Percentiles rank a stretch among this genome's conserved stretches.
Conservation (phyloP, 1,140 invertebrate species). For the Homarus americanus region DNA sequence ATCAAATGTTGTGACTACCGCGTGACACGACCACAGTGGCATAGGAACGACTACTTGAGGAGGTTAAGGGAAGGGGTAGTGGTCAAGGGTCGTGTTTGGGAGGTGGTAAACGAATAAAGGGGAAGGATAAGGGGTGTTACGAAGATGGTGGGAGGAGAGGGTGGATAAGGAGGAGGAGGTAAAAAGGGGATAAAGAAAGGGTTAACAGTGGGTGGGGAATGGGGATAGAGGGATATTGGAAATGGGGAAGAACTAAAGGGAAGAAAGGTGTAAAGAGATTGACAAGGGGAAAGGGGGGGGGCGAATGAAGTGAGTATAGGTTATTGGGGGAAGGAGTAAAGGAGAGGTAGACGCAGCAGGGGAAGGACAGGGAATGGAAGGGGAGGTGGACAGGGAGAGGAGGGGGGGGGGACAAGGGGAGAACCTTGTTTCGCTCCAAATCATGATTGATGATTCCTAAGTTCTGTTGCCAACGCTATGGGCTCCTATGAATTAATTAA, state of each 20-base stretch:
- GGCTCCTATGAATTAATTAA: conserved; percentile 58
- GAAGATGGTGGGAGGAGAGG: neutral
- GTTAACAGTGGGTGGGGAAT: neutral
- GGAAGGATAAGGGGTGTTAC: neutral
- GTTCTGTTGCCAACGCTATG: conserved; percentile 56
- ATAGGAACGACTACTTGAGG: too few relatives aligned
- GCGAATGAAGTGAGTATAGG: too few relatives aligned
- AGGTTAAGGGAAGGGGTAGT: too few relatives aligned
- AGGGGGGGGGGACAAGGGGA: neutral
- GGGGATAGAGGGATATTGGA: too few relatives aligned
- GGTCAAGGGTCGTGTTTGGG: too few relatives aligned
- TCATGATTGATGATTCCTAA: conserved; percentile 66
- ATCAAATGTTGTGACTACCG: too few relatives aligned
- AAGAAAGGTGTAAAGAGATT: too few relatives aligned
- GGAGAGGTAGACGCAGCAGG: neutral
- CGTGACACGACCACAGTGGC: too few relatives aligned
- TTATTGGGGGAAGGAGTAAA: neutral
- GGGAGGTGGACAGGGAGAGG: conserved; percentile 10
- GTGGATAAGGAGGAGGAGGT: neutral
- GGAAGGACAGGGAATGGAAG: neutral
- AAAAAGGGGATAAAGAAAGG: neutral
- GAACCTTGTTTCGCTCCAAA: conserved; percentile 43
- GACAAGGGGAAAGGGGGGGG: too few relatives aligned
- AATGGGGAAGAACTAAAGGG: too few relatives aligned
- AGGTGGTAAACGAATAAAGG: too few relatives aligned